Conservation (phyloP, 1,140 invertebrate genomes). For the Doryteuthis pealeii region DNA sequence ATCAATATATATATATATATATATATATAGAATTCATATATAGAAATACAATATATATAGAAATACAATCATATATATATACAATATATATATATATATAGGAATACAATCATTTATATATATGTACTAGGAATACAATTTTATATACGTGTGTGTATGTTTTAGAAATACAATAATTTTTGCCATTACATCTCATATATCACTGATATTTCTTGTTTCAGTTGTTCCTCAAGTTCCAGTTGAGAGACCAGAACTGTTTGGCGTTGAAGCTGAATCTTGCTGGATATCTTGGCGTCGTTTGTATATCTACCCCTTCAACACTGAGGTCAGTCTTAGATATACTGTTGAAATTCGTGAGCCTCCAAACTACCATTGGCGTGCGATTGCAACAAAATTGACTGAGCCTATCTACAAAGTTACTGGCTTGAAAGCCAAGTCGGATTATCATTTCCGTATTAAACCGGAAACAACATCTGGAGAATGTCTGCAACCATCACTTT, state of each 20-base stretch:
- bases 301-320: constrained; percentile 36
- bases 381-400: constrained; percentile 36
- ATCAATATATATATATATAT: too few species aligned
- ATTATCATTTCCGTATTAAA: constrained; percentile 95
- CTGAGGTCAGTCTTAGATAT: constrained; percentile 42
- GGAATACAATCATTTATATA: too few species aligned
- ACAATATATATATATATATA: too few species aligned
- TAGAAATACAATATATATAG: too few species aligned
- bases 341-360: constrained; percentile 47
- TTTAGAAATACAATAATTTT: too few species aligned
- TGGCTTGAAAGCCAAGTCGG: constrained; percentile 65
- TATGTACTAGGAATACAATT: too few species aligned
- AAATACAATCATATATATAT: too few species aligned
- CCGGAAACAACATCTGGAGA: constrained; percentile 95
- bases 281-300: constrained; percentile 46
- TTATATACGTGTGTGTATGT: too few species aligned
- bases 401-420: constrained; percentile 31
- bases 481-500: constrained; percentile 81
- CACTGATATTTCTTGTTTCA: constrained; percentile 24
- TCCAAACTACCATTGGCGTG: constrained; percentile 47
- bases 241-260: constrained; percentile 45
- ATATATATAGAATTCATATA: too few species aligned
- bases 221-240: constrained; percentile 49
- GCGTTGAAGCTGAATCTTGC: constrained; percentile 34
- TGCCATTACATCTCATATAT: too few species aligned